phyloP scores from a whole-genome alignment of 2,113 vertebrate genomes.

The Colinus virginianus region DNA sequence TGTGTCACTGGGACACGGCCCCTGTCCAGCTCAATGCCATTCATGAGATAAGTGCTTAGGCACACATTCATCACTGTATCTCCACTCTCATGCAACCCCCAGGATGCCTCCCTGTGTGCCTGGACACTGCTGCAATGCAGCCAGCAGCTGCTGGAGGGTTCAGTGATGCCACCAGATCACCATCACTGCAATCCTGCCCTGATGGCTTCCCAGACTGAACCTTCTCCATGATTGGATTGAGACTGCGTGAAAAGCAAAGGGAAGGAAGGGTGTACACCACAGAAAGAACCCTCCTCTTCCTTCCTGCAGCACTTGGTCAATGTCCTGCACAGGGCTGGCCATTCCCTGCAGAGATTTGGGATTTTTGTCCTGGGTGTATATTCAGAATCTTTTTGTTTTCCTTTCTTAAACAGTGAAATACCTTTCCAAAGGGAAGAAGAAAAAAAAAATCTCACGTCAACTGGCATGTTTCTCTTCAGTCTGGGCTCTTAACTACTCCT shows the following conservation, averaged over 20 bases:
- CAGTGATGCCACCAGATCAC: not conserved
- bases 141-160: not conserved
- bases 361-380: not conserved
- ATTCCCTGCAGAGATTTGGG: not conserved
- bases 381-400: not conserved
- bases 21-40: not conserved
- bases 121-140: not conserved
- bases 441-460: not conserved
- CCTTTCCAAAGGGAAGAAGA: not conserved
- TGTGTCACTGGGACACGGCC: not conserved
- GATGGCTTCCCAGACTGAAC: not conserved
- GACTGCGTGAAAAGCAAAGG: not conserved
- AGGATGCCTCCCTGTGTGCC: not conserved
- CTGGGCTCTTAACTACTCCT: not conserved
- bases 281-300: not conserved
- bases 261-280: not conserved
- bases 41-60: not conserved
- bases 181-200: not conserved
- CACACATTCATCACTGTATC: not conserved
- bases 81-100: not conserved
- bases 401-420: not conserved
- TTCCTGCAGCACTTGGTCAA: not conserved
- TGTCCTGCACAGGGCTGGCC: fast-evolving
- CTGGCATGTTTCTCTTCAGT: not conserved
- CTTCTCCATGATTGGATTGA: not conserved